Conservation (phyloP, 2,113 vertebrate genomes). For the Pangasianodon hypophthalmus region DNA sequence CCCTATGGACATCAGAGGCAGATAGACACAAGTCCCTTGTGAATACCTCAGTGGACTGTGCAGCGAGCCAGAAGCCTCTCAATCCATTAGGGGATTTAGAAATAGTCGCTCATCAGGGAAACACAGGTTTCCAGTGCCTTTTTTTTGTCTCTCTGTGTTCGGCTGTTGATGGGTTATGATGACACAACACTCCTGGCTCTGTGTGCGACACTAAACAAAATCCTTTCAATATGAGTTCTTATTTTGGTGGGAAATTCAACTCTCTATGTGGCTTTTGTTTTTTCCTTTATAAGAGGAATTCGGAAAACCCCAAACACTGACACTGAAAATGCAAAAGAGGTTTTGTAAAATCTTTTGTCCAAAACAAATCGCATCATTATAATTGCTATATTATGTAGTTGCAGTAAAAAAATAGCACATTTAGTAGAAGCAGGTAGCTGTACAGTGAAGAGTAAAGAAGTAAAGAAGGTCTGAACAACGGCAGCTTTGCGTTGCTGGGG, state of each 20-base stretch:
- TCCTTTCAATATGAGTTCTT: background rate
- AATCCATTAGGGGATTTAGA: constrained; percentile 60
- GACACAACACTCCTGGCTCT: background rate
- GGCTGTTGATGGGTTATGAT: background rate
- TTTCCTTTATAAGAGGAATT: background rate
- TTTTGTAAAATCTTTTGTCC: background rate
- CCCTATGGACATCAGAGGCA: constrained; percentile 38
- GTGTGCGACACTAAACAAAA: background rate
- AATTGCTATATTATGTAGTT: background rate
- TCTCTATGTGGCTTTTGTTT: background rate
- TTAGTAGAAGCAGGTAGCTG: background rate
- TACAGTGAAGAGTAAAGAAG: background rate
- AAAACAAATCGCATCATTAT: no score
- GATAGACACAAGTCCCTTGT: constrained; percentile 52
- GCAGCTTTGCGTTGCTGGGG: background rate
- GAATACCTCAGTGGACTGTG: constrained; percentile 49
- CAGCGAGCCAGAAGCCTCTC: constrained; percentile 55
- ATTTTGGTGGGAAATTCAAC: background rate
- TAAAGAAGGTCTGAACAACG: background rate
- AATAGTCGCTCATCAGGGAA: constrained; percentile 48
- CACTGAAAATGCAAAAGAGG: background rate
- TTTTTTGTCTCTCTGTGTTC: background rate
- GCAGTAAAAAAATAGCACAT: background rate
- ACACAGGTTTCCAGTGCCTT: constrained; percentile 26
- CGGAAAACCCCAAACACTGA: background rate